Base-by-base conservation (phyloP, 2,797 vertebrate genomes). In the Emys orbicularis region DNA sequence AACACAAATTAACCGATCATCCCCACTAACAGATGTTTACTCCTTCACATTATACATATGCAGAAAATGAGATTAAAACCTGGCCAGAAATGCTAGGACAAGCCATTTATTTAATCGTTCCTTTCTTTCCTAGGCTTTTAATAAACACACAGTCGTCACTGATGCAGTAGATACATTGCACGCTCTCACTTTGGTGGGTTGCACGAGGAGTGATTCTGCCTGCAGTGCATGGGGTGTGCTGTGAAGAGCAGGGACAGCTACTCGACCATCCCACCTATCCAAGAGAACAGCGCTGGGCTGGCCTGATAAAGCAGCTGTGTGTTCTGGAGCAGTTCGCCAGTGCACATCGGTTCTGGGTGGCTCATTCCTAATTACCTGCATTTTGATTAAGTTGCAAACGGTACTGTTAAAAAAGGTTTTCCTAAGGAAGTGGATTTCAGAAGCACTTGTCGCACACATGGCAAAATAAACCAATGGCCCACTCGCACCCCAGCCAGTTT, bases 331-430 rank as follows among this genome's bases (percentile, higher is more conserved):
- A 96, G 96, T 29, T 90, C 92, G 89, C 95, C 53, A 1, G 91
- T 93, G 96, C 96, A 93, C 95, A 91, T 96, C 93, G 96, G 97
- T 97, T 97, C 97, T 96, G 93, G 96, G 97, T 97, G 97, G 97
- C 97, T 97, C 84, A 96, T 74, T 97, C 95, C 94, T 98, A 97
- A 97, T 97, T 93, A 93, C 83, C 84, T 87, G 87, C 96, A 91
- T 97, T 96, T 95, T 97, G 97, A 97, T 97, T 96, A 97, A 98
- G 95, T 94, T 96, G 96, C 86, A 97, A 97, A 97, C 91, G 89
- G 97, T 88, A 90, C 93, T 92, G 94, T 96, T 97, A 93, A 96
- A 95, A 96, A 96, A 92, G 83, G 57, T 86, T 90, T 96, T 93
- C 72, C 95, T 61, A 49, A 3, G 7, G 84, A 96, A 95, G 94